Base-by-base conservation (phyloP, 2,888 invertebrate genomes). In the Caenorhabditis sp. region DNA sequence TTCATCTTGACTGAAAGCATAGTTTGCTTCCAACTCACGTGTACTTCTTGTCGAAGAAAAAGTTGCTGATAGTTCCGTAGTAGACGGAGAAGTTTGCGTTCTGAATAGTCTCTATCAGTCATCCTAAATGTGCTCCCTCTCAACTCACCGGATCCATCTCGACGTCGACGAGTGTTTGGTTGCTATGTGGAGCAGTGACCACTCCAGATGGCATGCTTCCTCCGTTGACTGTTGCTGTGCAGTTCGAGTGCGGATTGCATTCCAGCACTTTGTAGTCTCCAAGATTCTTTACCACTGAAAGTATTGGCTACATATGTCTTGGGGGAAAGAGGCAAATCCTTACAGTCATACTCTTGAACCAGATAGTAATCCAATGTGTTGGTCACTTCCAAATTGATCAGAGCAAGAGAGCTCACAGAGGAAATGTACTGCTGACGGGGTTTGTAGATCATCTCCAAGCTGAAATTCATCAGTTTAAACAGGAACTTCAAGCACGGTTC, bases 11-110 rank as follows among this genome's bases (percentile, higher is more conserved):
- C 26, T 15, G 28, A 28, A 28, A 0, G 13, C 5, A 11, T 2
- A 28, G 18, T 26, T n/a, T n/a, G n/a, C n/a, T n/a, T n/a, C n/a
- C n/a, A 32, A 32, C 35, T n/a, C 22, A 58, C 58, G 35, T 58
- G 37, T 65, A 65, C 11, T 20, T 51, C 15, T 20, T 24, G 28
- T 40, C n/a, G 26, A 67, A 53, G 13, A 24, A 37, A 22, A 65
- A 65, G 51, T 51, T 32, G 15, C 26, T 32, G 15, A 22, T 35
- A 5, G 65, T 28, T n/a, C 53, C 53, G 15, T 26, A 55, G 18
- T 67, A 67, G n/a, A 55, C 26, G 1, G 65, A 55, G 0, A 67
- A n/a, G 24, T 24, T 32, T 28, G 50, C 50, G 6, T 15, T 51
- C 64, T 50, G 35, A 20, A 62, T 5, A 11, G 9, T 2, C 6